Conservation (phyloP, 2,888 invertebrate species). For the Tetragonisca angustula region DNA sequence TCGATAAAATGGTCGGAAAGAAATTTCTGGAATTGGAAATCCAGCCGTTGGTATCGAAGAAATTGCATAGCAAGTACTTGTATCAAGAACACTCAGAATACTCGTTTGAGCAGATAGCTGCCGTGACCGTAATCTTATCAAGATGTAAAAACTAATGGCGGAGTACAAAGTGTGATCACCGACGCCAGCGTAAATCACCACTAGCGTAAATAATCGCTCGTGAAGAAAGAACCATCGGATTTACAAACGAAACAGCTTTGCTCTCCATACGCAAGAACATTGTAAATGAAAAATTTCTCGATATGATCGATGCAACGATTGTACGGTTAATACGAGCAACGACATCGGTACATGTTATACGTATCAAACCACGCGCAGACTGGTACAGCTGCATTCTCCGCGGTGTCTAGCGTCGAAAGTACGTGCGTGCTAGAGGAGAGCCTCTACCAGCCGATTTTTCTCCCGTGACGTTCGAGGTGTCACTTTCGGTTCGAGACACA, state of each 20-base stretch:
- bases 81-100: slow-evolving; percentile 25
- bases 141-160: slow-evolving; percentile 42
- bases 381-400: slow-evolving; percentile 64
- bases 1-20: background rate
- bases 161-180: slow-evolving; percentile 35
- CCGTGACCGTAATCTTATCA: slow-evolving; percentile 43
- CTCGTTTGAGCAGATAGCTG: slow-evolving; percentile 21
- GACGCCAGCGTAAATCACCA: slow-evolving; percentile 31
- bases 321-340: slow-evolving; percentile 35
- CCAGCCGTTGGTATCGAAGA: slow-evolving; percentile 10
- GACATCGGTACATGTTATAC: slow-evolving; percentile 31
- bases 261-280: slow-evolving; percentile 8
- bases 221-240: background rate
- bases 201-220: slow-evolving; percentile 23
- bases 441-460: slow-evolving; percentile 42
- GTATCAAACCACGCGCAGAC: slow-evolving; percentile 32
- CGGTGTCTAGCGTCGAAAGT: slow-evolving; percentile 36
- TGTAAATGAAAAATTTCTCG: slow-evolving; percentile 46
- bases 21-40: background rate
- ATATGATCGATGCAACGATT: slow-evolving; percentile 36
- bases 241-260: background rate
- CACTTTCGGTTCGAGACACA: slow-evolving; percentile 54
- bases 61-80: background rate
- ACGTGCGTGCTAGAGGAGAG: slow-evolving; percentile 50
- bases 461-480: slow-evolving; percentile 33